Conservation (phyloP, 2,797 vertebrate genomes). For the Pangasius djambal region DNA sequence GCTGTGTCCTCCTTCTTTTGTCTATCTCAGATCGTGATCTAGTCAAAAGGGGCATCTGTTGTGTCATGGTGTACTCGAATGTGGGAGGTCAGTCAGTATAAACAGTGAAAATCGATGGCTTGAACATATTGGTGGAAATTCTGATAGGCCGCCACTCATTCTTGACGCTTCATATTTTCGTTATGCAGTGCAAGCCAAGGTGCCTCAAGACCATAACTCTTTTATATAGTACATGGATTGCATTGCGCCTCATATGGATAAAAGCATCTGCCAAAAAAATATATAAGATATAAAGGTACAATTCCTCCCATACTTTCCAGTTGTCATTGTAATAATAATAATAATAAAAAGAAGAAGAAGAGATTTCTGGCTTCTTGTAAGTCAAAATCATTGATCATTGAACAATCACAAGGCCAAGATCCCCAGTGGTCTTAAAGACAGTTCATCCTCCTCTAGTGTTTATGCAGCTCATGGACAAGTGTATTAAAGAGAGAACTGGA, state of each 20-base stretch:
- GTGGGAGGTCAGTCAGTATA: background rate
- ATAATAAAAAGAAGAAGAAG: background rate
- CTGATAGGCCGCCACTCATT: background rate
- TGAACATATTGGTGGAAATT: background rate
- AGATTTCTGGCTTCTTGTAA: background rate
- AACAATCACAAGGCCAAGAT: background rate
- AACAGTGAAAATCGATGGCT: background rate
- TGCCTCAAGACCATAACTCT: background rate
- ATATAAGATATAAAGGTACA: background rate
- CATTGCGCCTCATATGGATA: background rate
- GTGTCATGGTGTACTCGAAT: background rate
- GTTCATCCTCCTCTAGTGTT: background rate
- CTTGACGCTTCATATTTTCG: background rate
- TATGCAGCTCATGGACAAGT: background rate
- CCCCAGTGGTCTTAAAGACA: background rate
- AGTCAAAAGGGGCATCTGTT: background rate
- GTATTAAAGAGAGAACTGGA: background rate
- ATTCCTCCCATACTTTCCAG: background rate
- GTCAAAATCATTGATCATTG: background rate
- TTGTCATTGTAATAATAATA: background rate
- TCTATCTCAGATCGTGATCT: background rate
- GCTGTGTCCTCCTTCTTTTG: background rate
- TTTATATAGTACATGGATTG: background rate
- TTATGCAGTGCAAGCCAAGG: background rate
- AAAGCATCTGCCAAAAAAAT: background rate